Base-by-base conservation (phyloP, 2,888 invertebrate species). In the Epistrophe grossulariae region DNA sequence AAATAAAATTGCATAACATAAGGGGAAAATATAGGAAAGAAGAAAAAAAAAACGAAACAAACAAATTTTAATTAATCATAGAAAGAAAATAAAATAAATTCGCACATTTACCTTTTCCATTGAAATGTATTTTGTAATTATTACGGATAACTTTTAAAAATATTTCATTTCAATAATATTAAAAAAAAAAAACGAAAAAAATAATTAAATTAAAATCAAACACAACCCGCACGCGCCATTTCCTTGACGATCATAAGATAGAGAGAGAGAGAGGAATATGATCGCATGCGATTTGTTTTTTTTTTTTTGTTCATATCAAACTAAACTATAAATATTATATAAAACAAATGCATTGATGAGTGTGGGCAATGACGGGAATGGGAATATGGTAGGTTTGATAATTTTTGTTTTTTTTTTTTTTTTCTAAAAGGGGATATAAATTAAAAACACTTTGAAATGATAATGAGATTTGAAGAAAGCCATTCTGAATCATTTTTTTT, bases 61-160 rank as follows among this genome's bases (percentile, higher is more conserved):
- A 72, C 79, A 89, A 87, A 83, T 79, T 88, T 78, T 72, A 60
- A 48, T 66, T 48, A 70, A 43, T 45, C 24, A 55, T 17, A 64
- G 76, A 81, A 83, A 84, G 71, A 87, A 89, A 88, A 85, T 88
- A 88, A 80, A 45, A 72, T 70, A 70, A 70, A 78, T 70, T 60
- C 72, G 38, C 72, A 68, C 71, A 83, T 87, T 87, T 87, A 87
- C 87, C 87, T 87, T 87, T 78, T 84, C 77, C 80, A 87, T 50
- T 82, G 64, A 82, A 87, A 74, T 50, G 38, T 59, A 59, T 70
- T 68, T 83, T 79, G 73, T 60, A 68, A 62, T 73, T 35, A 35
- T 76, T 43, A 50, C 8, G 4, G 17, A 15, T 8, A 70, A 78
- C 38, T 52, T 28, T 72, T 10, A 43, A 76, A 84, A 72, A 62